Percentiles rank a stretch among this genome's conserved stretches.
Evolutionary conservation across 2,888 invertebrate species (phyloP).

Genomic region (Sceliomorpha sp.): DNA sequence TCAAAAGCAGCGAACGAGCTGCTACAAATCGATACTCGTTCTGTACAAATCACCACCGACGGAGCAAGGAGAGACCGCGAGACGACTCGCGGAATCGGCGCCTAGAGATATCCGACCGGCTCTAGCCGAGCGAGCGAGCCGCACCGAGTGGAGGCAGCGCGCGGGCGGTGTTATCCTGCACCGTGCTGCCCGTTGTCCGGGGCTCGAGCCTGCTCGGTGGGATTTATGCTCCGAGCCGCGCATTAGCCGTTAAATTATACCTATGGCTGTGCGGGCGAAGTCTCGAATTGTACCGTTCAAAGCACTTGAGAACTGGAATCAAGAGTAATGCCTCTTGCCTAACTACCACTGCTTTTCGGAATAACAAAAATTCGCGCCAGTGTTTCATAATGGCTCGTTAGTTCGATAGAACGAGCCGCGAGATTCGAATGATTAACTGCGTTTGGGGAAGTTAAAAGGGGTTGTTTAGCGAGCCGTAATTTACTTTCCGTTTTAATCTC

Average conservation of each 20-base stretch:
- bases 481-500: too few species aligned
- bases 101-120: slow-evolving; percentile 48
- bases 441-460: too few species aligned
- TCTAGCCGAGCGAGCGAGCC: slow-evolving; percentile 22
- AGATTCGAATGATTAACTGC: too few species aligned
- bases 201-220: slow-evolving; percentile 21
- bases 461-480: too few species aligned
- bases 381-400: slow-evolving; percentile 44
- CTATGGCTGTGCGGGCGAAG: slow-evolving; percentile 40
- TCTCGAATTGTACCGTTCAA: slow-evolving; percentile 52
- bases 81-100: slow-evolving; percentile 51
- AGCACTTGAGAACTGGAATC: slow-evolving; percentile 44
- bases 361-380: slow-evolving; percentile 36
- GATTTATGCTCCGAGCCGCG: slow-evolving; percentile 52
- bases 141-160: slow-evolving; percentile 3
- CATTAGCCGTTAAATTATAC: slow-evolving; percentile 55
- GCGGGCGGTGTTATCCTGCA: slow-evolving; percentile 28
- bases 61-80: slow-evolving; percentile 29
- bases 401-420: slow-evolving; percentile 38
- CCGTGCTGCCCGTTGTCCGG: slow-evolving; percentile 8
- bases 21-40: slow-evolving; percentile 56
- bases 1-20: slow-evolving; percentile 32
- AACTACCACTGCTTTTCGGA: slow-evolving; percentile 43
- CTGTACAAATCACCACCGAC: slow-evolving; percentile 54
- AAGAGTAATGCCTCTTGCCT: slow-evolving; percentile 34